These are phyloP conservation scores for Pollenia labialis DNA, from an alignment of 2,888 invertebrate species.

Conservation along the genomic window DNA sequence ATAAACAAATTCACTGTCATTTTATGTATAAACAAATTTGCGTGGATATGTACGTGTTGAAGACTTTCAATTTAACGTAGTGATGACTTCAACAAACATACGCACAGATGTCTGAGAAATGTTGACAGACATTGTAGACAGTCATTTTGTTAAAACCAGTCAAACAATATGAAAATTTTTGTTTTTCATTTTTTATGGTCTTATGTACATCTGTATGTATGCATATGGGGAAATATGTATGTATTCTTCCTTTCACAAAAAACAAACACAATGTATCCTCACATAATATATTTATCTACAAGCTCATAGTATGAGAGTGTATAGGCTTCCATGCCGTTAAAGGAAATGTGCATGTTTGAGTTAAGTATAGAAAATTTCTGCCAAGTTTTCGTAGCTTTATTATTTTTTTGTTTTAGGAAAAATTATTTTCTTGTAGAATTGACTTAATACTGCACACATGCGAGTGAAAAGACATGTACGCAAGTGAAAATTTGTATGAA, in stretches of 20 bases:
- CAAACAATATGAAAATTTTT: slow-evolving; percentile 51
- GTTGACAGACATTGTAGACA: slow-evolving; percentile 48
- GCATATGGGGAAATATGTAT: not conserved
- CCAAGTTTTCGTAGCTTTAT: not conserved
- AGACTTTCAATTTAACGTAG: not conserved
- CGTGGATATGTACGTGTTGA: slow-evolving; percentile 1
- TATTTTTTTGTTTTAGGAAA: slow-evolving; percentile 12
- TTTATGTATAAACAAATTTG: slow-evolving; percentile 1
- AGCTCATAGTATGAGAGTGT: too few species aligned
- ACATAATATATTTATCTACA: not conserved
- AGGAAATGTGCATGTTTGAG: not conserved
- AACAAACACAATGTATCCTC: not conserved
- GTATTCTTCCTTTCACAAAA: not conserved
- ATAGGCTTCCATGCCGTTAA: too few species aligned
- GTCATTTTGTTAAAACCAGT: slow-evolving; percentile 50
- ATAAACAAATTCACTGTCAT: slow-evolving; percentile 6
- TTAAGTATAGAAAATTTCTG: not conserved
- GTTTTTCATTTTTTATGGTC: slow-evolving; percentile 2
- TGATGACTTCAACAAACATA: slow-evolving; percentile 4
- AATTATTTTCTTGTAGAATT: slow-evolving; percentile 24
- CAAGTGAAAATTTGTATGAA: not conserved
- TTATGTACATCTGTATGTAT: not conserved
- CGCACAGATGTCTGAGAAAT: slow-evolving; percentile 40
- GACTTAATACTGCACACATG: slow-evolving; percentile 14
- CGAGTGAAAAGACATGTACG: not conserved